Base-by-base conservation (phyloP, 2,113 vertebrate species). In the Phaethon lepturus region DNA sequence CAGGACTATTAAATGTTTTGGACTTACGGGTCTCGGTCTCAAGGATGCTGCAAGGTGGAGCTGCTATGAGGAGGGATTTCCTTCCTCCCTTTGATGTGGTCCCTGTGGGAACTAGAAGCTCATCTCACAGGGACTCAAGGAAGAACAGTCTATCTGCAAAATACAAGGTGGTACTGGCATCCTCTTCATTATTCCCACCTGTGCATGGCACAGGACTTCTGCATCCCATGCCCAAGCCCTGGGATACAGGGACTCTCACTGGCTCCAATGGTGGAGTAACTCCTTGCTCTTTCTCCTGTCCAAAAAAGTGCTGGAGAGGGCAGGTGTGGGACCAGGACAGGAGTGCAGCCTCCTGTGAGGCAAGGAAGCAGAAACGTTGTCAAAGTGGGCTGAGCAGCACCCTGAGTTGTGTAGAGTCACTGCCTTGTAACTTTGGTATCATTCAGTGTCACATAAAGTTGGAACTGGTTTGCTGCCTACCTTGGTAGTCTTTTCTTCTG, bases 251-350 rank as follows among this genome's bases (percentile, higher is more conserved):
- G 42, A 82, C 22, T 24, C 14, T 42, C n/a, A 10, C 10, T 40
- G 28, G 11, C 10, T 72, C 16, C 47, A 67, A 10, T 6, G 24
- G 11, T 26, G 16, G 47, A 35, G 28, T 42, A 53, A 77, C 25
- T 56, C 35, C 17, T 75, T 45, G 14, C 12, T 79, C 18, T 26
- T 40, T 18, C 17, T 67, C 44, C 22, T 15, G 16, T 45, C 6
- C 16, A 35, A 23, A 29, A 11, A 63, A 55, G 38, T 20, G 22
- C 49, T 59, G 47, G 55, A 45, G 33, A 64, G 29, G 26, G 59
- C 17, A 68, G 14, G 10, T 56, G 16, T 0, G 0, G 62, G 24
- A 68, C 23, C 25, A 40, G 4, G 28, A 7, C 6, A 53, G 18
- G 17, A 74, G 17, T 3, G 15, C 40, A 87, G 64, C 7, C 56